Evolutionary conservation across 2,797 vertebrate genomes (phyloP), one percentile per base, ranked within the genome.

Genomic region (Phrynocephalus forsythii): DNA sequence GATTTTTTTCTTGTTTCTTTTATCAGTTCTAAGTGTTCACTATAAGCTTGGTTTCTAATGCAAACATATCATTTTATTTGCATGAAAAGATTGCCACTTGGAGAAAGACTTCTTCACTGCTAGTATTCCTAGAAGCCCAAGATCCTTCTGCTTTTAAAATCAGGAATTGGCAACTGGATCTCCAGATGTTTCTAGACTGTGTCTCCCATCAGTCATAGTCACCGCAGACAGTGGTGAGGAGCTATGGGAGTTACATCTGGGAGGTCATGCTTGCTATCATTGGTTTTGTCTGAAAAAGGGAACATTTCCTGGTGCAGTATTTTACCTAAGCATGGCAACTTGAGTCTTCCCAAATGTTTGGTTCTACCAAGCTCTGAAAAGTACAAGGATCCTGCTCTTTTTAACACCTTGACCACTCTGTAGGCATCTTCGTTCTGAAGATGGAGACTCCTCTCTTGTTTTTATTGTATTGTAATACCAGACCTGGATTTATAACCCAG

Each of bases 391-490:
- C 63, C 28, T 33, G 6, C 33, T 18, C 72, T 20, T 15, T 22
- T n/a, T 67, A n/a, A 48, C 1, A 38, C 5, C 13, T 6, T 10
- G 38, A 48, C 50, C n/a, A 48, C 15, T 16, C 28, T 50, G 3
- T 68, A 67, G 28, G 4, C 50, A 68, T 85, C 5, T 68, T 48
- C 5, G 9, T 18, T 63, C 44, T 38, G 52, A 30, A 28, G 33
- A 44, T 77, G 9, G 50, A 71, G 18, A 73, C 30, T 52, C 6
- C 52, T 77, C 82, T 50, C 79, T 88, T 28, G 0, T 0, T 56
- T 22, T 69, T 86, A 56, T 81, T 2, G 0, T 33, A 84, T 13
- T 76, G 5, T 30, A 66, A 60, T 88, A 60, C 38, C 33, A 77
- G 16, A 86, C 5, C 0, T 78, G 38, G 15, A 0, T 68, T 83